phyloP scores from a whole-genome alignment of 2,888 invertebrate genomes.

The Amorpha juglandis region DNA sequence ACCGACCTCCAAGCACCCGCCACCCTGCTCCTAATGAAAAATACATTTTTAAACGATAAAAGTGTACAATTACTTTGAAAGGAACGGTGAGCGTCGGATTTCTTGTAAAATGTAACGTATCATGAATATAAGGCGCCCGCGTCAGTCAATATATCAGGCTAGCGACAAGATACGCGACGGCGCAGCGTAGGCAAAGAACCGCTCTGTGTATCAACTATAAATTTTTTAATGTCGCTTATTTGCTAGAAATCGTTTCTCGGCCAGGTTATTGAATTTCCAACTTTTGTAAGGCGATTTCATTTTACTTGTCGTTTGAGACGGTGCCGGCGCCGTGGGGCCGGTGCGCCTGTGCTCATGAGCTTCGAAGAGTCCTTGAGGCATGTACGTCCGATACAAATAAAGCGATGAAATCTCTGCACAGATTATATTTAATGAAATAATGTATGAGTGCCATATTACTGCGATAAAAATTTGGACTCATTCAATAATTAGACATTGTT shows the following conservation, averaged over 20 bases:
- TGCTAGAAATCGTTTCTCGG: slow-evolving; percentile 49
- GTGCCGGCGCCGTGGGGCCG: slow-evolving; percentile 37
- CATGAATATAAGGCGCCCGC: not conserved
- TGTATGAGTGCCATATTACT: too few species aligned
- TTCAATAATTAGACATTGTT: too few species aligned
- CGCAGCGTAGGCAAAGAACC: not conserved
- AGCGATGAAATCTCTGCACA: not conserved
- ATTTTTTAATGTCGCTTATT: slow-evolving; percentile 53
- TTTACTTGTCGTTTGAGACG: slow-evolving; percentile 48
- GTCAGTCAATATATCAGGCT: slow-evolving; percentile 1
- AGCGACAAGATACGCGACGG: not conserved
- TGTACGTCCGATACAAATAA: not conserved
- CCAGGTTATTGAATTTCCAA: slow-evolving; percentile 65
- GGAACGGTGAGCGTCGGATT: slow-evolving; percentile 25
- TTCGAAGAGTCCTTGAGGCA: not conserved
- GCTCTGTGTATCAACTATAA: slow-evolving; percentile 47
- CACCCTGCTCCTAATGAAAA: slow-evolving; percentile 1
- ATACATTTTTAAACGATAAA: slow-evolving; percentile 23
- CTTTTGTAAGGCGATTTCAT: slow-evolving; percentile 51
- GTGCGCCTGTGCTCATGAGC: not conserved
- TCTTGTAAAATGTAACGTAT: slow-evolving; percentile 35
- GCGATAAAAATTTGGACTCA: too few species aligned
- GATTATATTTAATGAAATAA: not conserved
- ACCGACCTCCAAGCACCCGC: not conserved
- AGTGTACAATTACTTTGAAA: slow-evolving; percentile 2